A percentile compares a stretch with the other conserved stretches of the same genome.
Conservation (phyloP, 2,113 vertebrate species). For the Halichoerus grypus region DNA sequence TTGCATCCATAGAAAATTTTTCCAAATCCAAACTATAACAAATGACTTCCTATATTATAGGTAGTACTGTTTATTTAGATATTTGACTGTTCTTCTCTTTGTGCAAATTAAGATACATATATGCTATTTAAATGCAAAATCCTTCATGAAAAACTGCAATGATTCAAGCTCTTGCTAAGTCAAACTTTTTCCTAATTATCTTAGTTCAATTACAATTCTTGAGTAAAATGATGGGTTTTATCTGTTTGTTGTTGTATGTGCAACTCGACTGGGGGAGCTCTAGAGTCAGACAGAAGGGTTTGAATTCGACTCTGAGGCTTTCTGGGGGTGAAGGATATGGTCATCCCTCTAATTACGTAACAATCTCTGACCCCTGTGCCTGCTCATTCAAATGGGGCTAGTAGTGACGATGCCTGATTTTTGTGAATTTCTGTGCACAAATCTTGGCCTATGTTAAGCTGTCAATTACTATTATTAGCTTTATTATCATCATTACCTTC, state of each 20-base stretch:
- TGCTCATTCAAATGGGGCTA: not conserved
- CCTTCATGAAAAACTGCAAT: not conserved
- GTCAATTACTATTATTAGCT: not conserved
- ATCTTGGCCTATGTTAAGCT: not conserved
- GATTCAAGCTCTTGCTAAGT: not conserved
- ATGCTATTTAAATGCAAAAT: not conserved
- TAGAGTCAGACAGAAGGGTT: not conserved
- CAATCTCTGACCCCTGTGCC: not conserved
- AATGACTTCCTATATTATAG: not conserved
- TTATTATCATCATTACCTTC: too few relatives aligned
- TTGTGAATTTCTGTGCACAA: not conserved
- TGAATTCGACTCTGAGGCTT: not conserved
- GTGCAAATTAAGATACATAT: not conserved
- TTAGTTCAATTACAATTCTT: not conserved
- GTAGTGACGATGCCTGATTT: not conserved
- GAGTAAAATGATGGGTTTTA: not conserved
- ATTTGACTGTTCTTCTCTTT: not conserved
- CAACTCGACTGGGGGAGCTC: accelerated
- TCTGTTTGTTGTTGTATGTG: not conserved
- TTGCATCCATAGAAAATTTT: not conserved
- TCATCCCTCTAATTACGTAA: not conserved
- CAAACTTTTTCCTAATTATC: not conserved
- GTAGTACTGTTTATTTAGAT: not conserved
- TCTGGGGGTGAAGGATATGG: not conserved
- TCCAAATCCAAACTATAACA: not conserved